These are phyloP conservation scores for Chironomus tentans DNA, from an alignment of 2,888 invertebrate genomes.

Conservation along the genomic window DNA sequence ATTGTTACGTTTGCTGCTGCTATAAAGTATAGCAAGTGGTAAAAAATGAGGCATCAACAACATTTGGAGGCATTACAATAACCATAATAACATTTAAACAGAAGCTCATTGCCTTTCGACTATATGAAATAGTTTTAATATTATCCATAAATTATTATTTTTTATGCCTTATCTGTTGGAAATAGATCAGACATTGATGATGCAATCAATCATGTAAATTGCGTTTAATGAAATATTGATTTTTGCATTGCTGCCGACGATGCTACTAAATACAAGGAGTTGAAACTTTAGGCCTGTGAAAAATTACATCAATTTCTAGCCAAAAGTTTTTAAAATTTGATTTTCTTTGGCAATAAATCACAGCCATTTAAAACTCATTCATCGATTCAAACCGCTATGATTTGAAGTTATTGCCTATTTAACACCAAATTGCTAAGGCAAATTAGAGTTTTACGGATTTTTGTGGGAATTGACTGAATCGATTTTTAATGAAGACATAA, in stretches of 20 bases:
- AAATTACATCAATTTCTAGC: too few relatives aligned
- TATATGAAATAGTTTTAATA: constrained; percentile 16
- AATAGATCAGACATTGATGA: constrained; percentile 12
- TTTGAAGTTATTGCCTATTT: neutral
- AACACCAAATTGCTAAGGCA: too few relatives aligned
- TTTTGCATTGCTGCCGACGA: neutral
- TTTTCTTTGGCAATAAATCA: neutral
- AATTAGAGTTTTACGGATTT: too few relatives aligned
- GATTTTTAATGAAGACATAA: too few relatives aligned
- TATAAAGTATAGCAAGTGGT: too few relatives aligned
- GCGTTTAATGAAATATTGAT: neutral
- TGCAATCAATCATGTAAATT: constrained; percentile 25
- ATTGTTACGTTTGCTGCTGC: neutral
- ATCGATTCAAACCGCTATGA: neutral
- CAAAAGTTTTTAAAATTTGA: neutral
- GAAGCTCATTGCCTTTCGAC: constrained; percentile 4
- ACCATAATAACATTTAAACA: constrained; percentile 11
- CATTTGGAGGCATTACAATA: neutral
- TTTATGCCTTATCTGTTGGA: neutral
- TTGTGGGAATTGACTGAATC: too few relatives aligned
- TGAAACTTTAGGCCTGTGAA: neutral
- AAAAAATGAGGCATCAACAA: too few relatives aligned
- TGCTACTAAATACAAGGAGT: neutral
- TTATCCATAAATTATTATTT: constrained; percentile 18
- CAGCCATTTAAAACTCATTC: neutral